Conservation (phyloP, 2,797 vertebrate species). For the Alauda arvensis region DNA sequence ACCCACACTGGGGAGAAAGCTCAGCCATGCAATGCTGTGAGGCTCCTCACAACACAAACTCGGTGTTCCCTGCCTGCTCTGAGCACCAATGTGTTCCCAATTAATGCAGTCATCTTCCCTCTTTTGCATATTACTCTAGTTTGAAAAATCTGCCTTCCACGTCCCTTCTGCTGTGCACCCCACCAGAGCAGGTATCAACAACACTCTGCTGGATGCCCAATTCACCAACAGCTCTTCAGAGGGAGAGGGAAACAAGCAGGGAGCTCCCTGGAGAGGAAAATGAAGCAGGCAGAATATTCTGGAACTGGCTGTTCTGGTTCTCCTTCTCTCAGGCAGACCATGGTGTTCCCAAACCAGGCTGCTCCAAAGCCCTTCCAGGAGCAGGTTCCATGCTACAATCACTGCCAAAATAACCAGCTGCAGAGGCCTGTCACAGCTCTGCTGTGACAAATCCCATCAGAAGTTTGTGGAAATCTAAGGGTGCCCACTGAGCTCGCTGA, state of each 20-base stretch:
- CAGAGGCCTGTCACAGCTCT: neutral
- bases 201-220: neutral
- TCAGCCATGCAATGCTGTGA: neutral
- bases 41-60: neutral
- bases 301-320: neutral
- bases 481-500: neutral
- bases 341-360: neutral
- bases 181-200: neutral
- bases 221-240: neutral
- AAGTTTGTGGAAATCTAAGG: neutral
- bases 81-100: neutral
- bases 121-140: fast-evolving
- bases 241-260: neutral
- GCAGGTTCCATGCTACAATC: neutral
- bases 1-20: neutral
- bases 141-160: neutral
- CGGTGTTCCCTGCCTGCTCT: neutral
- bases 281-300: neutral
- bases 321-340: neutral
- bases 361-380: neutral
- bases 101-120: neutral
- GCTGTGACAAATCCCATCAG: neutral
- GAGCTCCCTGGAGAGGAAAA: neutral
- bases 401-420: neutral
- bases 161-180: neutral